These are phyloP conservation scores for Regulus satrapa DNA, from an alignment of 2,113 vertebrate genomes.

Conservation along the genomic window DNA sequence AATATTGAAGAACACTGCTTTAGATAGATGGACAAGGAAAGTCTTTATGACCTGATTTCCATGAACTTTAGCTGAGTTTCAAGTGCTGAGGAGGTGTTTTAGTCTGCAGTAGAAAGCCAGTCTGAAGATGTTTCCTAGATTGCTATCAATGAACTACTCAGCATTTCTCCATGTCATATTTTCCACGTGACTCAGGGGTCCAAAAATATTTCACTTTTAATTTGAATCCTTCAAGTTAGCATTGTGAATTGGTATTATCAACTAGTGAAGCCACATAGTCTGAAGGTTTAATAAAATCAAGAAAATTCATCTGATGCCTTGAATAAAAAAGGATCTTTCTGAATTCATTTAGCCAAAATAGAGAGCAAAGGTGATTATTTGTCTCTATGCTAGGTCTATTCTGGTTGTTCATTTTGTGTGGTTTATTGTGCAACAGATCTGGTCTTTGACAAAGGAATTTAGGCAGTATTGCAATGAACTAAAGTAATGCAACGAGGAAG, in stretches of 20 bases:
- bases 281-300: background rate
- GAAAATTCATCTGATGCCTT: background rate
- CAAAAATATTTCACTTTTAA: background rate
- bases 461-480: background rate
- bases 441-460: background rate
- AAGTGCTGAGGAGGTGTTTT: slow-evolving; percentile 34
- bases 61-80: slow-evolving; percentile 42
- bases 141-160: background rate
- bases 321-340: background rate
- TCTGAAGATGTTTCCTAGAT: background rate
- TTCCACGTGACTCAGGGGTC: background rate
- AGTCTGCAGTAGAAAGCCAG: background rate
- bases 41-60: slow-evolving; percentile 44
- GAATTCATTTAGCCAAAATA: background rate
- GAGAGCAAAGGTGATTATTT: background rate
- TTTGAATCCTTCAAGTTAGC: background rate
- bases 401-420: background rate
- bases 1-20: slow-evolving; percentile 38
- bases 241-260: background rate
- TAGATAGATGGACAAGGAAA: slow-evolving; percentile 44
- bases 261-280: background rate
- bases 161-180: background rate
- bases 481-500: background rate
- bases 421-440: background rate
- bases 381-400: background rate